phyloP scores from a whole-genome alignment of 2,888 invertebrate species.

The Pantelozetes paolii region DNA sequence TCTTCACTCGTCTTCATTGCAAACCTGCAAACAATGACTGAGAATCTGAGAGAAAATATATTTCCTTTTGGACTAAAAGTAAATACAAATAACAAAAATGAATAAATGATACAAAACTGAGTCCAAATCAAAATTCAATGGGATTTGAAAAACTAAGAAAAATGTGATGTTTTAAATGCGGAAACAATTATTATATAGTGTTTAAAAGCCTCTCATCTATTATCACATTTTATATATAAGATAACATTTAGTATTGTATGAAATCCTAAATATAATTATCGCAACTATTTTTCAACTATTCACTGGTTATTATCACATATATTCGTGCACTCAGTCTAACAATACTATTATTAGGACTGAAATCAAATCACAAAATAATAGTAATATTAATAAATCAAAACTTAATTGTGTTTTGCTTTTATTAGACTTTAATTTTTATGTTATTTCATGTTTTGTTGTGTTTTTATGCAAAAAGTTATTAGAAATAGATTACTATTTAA shows the following conservation, averaged over 20 bases:
- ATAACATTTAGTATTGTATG: too few species aligned
- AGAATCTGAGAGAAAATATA: slow-evolving; percentile 22
- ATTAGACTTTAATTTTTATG: too few species aligned
- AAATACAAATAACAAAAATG: neutral
- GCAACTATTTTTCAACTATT: neutral
- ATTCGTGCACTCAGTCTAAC: slow-evolving; percentile 7
- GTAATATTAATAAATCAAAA: too few species aligned
- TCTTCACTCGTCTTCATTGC: slow-evolving; percentile 13
- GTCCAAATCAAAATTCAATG: slow-evolving; percentile 1
- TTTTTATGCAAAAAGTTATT: too few species aligned
- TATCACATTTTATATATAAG: too few species aligned
- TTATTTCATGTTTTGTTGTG: too few species aligned
- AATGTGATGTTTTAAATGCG: neutral
- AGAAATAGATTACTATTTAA: too few species aligned
- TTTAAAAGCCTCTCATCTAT: neutral
- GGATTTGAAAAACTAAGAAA: neutral
- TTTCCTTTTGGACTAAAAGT: slow-evolving; percentile 3
- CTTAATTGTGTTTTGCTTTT: too few species aligned
- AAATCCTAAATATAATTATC: neutral
- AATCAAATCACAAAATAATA: too few species aligned
- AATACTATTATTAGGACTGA: neutral
- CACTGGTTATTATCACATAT: neutral
- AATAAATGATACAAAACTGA: too few species aligned
- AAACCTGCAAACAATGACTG: slow-evolving; percentile 19
- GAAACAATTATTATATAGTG: neutral